phyloP scores from a whole-genome alignment of 2,888 invertebrate genomes.

The Orthosia cruda region DNA sequence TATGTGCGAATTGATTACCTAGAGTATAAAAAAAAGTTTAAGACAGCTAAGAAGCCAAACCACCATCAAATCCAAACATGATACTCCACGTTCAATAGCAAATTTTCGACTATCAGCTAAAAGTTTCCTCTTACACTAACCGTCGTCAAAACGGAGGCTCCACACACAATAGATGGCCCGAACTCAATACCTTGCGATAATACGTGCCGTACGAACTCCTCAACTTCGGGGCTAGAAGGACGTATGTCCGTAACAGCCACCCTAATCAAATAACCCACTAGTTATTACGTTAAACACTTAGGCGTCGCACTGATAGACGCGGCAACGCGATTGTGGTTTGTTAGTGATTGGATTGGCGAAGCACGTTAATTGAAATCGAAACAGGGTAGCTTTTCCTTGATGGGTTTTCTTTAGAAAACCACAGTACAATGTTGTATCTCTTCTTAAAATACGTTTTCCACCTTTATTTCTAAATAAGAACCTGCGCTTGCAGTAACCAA shows the following conservation, averaged over 20 bases:
- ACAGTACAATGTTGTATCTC: neutral
- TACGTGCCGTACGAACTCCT: conserved; percentile 15
- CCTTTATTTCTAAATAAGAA: neutral
- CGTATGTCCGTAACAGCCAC: conserved; percentile 35
- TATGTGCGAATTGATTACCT: neutral
- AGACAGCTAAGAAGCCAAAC: neutral
- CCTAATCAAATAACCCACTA: conserved; percentile 49
- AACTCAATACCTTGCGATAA: conserved; percentile 27
- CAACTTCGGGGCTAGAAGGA: conserved; percentile 22
- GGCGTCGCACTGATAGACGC: conserved; percentile 20
- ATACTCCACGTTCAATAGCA: conserved; percentile 23
- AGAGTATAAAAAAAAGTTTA: neutral
- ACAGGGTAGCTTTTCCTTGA: neutral
- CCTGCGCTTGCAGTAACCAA: too few species aligned
- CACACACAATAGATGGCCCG: conserved; percentile 20
- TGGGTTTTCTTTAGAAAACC: neutral
- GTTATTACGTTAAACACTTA: conserved; percentile 45
- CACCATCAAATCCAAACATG: neutral
- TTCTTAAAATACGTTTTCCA: neutral
- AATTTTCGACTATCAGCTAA: conserved; percentile 21
- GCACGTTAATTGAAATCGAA: neutral
- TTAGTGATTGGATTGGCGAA: conserved; percentile 4
- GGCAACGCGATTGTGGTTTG: conserved; percentile 10
- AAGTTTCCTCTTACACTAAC: conserved; percentile 30
- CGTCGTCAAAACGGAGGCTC: conserved; percentile 41